phyloP scores from a whole-genome alignment of 2,888 invertebrate genomes.

The Chaetoderma sp. region DNA sequence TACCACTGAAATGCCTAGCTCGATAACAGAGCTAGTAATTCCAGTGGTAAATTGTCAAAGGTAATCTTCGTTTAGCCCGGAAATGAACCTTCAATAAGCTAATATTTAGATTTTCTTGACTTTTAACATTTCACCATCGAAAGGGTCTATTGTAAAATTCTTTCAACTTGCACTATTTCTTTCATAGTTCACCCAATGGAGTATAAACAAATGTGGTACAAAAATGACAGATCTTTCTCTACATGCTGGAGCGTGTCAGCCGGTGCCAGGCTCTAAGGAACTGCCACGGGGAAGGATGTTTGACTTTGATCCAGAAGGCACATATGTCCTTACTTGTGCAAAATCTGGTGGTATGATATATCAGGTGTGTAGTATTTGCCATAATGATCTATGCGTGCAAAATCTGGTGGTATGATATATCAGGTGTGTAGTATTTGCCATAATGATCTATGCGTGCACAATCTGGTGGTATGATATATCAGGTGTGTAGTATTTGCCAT shows the following conservation, averaged over 20 bases:
- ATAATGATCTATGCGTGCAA: conserved; percentile 52
- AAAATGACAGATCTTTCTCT: conserved; percentile 65
- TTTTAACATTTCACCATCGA: too few relatives aligned
- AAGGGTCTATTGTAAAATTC: too few relatives aligned
- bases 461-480: conserved; percentile 69
- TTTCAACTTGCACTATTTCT: conserved; percentile 1
- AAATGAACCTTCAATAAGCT: too few relatives aligned
- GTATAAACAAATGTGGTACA: conserved; percentile 67
- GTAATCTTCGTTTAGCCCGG: too few relatives aligned
- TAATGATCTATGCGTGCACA: conserved; percentile 55
- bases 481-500: conserved; percentile 63
- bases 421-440: conserved; percentile 64
- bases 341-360: conserved; percentile 69
- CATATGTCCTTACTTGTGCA: conserved; percentile 70
- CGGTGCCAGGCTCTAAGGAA: conserved; percentile 52
- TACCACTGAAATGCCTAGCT: too few relatives aligned
- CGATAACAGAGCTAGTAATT: too few relatives aligned
- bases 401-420: conserved; percentile 69
- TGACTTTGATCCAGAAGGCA: conserved; percentile 70
- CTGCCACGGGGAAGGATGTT: conserved; percentile 70
- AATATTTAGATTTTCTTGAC: too few relatives aligned
- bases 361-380: conserved; percentile 64
- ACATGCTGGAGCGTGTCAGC: conserved; percentile 59
- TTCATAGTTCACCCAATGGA: conserved; percentile 69
- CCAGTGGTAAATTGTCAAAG: too few relatives aligned